Percentiles rank a stretch among this genome's conserved stretches.
Evolutionary conservation across 2,113 vertebrate species (phyloP).

Genomic region (Actenoides hombroni): DNA sequence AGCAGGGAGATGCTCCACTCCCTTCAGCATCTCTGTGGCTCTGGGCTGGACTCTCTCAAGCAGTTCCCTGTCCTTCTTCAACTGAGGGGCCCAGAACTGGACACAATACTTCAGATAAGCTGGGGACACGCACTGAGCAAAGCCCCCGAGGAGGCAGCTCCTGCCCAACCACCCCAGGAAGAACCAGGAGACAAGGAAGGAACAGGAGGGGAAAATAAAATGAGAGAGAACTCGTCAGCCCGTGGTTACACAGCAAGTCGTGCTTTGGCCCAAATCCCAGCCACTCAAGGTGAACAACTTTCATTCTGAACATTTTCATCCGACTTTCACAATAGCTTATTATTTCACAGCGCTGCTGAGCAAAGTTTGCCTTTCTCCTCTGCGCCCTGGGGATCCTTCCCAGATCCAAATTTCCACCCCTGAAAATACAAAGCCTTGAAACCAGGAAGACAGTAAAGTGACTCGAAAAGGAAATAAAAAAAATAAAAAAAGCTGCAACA

Average conservation of each 20-base stretch:
- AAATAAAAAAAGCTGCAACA: fast-evolving
- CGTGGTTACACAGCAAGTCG: background rate
- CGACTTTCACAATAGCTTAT: conserved; percentile 33
- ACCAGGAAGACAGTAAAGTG: conserved; percentile 2
- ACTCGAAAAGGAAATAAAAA: background rate
- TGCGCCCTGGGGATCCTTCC: conserved; percentile 5
- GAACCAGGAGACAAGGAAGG: background rate
- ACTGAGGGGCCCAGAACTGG: too few relatives aligned
- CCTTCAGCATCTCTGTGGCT: too few relatives aligned
- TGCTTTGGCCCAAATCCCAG: conserved; percentile 33
- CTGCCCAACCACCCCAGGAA: background rate
- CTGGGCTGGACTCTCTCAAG: too few relatives aligned
- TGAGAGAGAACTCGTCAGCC: background rate
- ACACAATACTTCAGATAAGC: too few relatives aligned
- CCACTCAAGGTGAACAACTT: conserved; percentile 40
- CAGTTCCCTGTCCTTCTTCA: too few relatives aligned
- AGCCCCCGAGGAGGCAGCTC: background rate
- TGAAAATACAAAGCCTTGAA: conserved; percentile 34
- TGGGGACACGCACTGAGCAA: background rate
- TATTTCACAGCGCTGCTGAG: background rate
- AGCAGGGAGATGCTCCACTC: too few relatives aligned
- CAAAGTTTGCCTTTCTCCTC: conserved; percentile 44
- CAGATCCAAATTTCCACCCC: conserved; percentile 1
- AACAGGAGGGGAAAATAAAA: background rate
- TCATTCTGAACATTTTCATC: background rate